Base-by-base conservation (phyloP, 2,888 invertebrate genomes). In the Pyrocoelia pectoralis region DNA sequence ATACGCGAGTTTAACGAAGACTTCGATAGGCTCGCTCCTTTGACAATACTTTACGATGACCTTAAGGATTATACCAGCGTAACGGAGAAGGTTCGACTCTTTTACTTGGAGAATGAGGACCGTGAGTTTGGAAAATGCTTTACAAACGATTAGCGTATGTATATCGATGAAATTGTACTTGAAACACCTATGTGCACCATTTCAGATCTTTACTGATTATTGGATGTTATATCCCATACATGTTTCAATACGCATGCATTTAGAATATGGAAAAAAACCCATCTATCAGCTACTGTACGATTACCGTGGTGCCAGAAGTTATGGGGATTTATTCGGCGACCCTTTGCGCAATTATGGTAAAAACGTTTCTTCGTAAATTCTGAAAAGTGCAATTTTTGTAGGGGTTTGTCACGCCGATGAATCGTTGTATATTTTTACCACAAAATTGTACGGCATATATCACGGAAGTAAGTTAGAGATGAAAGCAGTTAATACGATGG, bases 351-450 rank as follows among this genome's bases (percentile, higher is more conserved):
- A 24, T 24, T 24, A 24, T 6, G 24, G 24, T 24, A 24, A 84
- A 55, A 85, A 88, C 77, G 89, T 90, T 71, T n/a, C 4, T 24
- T 13, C 71, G 29, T 74, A 89, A 91, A 93, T 55, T 90, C 90
- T 24, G 24, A 24, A 5, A 24, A 3, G 6, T 3, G 24, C 24
- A 24, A 24, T 6, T 24, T 6, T 6, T 5, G 6, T 6, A 24
- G 24, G 24, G 3, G 24, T 24, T 5, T 24, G 24, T 55, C 94
- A 94, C 76, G 93, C 92, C 0, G 94, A 94, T 72, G 94, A 94
- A 66, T 80, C 94, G 54, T 91, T 91, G 77, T 90, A 94, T 76
- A 77, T 94, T 5, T 94, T 94, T 76, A 90, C 91, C 0, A 85
- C 60, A 18, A 24, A 24, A 5, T 24, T 24, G 6, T 24, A 14